Evolutionary conservation across 1,140 invertebrate species (phyloP), one percentile per base, ranked within the genome.

Genomic region (Lycorma delicatula): DNA sequence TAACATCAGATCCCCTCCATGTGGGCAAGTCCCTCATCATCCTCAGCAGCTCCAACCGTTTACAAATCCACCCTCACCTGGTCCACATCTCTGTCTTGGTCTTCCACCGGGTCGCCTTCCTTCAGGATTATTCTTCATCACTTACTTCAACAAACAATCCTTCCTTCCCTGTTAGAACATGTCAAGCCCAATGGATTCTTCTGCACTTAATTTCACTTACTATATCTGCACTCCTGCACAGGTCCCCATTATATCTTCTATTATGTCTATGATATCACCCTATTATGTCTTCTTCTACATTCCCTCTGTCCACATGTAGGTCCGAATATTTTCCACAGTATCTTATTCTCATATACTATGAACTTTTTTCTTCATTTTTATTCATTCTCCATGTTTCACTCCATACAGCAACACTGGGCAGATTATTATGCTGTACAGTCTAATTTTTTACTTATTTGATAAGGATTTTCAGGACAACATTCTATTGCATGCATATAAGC

Each of bases 31-130:
- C 38, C 38, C 22, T n/a, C n/a, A n/a, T 16, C 38, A n/a, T 44
- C 5, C 38, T 44, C 38, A 16, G 38, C n/a, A 20, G 38, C 38
- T 44, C 38, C 38, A 44, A 44, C 38, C n/a, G n/a, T n/a, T n/a
- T 44, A n/a, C 22, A 20, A n/a, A 44, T 44, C 6, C 5, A n/a
- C n/a, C 6, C n/a, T 20, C n/a, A 16, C 38, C 38, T 44, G 38
- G 38, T 44, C 38, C n/a, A n/a, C 5, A 44, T 44, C 5, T 44
- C 38, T 44, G 38, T 44, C 22, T 44, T 44, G 5, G 38, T 44
- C 38, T 44, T 20, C 38, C 38, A 44, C n/a, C 13, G 36, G 38
- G 38, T n/a, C 38, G n/a, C n/a, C n/a, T 44, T 44, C 38, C 38
- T 44, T 44, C 38, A 44, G n/a, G 5, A 20, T 44, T n/a, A 44